These are phyloP conservation scores for Balaeniceps rex DNA, from an alignment of 2,113 vertebrate species.

Conservation along the genomic window DNA sequence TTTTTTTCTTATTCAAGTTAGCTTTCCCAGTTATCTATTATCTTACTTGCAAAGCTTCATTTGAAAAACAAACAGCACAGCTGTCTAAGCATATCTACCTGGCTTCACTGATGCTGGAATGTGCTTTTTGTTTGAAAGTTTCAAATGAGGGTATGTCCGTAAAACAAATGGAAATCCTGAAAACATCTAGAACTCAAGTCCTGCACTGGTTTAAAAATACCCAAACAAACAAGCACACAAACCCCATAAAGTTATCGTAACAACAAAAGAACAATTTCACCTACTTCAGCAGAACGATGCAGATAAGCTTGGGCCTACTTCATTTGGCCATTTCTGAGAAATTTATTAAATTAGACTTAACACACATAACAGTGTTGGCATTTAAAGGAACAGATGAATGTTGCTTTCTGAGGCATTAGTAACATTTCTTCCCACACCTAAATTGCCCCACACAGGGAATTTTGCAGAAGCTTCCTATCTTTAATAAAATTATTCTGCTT, in stretches of 20 bases:
- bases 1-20: not conserved
- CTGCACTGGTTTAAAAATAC: not conserved
- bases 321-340: not conserved
- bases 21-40: not conserved
- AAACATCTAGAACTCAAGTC: not conserved
- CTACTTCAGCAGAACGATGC: not conserved
- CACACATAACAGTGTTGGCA: not conserved
- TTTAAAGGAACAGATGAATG: not conserved
- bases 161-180: not conserved
- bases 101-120: not conserved
- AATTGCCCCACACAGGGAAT: not conserved
- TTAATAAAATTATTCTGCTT: not conserved
- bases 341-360: not conserved
- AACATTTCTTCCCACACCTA: not conserved
- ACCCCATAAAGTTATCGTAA: not conserved
- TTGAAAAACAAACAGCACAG: not conserved
- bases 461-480: not conserved
- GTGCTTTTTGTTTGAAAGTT: not conserved
- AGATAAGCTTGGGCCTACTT: not conserved
- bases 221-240: not conserved
- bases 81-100: not conserved
- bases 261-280: not conserved
- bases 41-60: not conserved
- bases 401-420: not conserved
- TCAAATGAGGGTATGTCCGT: not conserved